phyloP scores from a whole-genome alignment of 2,113 vertebrate genomes.

The Emydura subglobosa region DNA sequence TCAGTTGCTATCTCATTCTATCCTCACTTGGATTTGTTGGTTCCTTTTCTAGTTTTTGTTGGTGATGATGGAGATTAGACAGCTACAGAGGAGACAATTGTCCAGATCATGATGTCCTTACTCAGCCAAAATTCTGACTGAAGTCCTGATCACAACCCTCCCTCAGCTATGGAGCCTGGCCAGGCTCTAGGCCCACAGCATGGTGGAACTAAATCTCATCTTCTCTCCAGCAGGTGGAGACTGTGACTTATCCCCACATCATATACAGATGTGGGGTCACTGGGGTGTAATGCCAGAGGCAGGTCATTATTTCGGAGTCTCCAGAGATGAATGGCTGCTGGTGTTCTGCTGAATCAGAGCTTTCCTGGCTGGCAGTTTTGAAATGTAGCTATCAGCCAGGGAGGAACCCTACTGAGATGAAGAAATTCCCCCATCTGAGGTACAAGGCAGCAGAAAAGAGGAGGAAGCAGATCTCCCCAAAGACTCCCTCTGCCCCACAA shows the following conservation, averaged over 20 bases:
- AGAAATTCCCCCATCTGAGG: neutral
- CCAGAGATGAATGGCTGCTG: neutral
- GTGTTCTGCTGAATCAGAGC: neutral
- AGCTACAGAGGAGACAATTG: neutral
- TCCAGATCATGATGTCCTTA: neutral
- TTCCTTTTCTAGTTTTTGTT: neutral
- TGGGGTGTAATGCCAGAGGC: neutral
- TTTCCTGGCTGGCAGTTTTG: neutral
- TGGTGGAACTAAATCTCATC: neutral
- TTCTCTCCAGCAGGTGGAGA: neutral
- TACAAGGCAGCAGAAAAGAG: neutral
- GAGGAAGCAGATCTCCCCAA: neutral
- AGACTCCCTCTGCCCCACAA: neutral
- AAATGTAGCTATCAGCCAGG: neutral
- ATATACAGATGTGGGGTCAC: neutral
- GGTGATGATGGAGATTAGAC: neutral
- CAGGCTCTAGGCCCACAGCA: neutral
- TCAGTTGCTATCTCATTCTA: neutral
- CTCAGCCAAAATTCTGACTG: neutral
- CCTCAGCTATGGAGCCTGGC: no score
- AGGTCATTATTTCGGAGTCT: neutral
- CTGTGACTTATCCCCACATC: neutral
- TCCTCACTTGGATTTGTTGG: neutral
- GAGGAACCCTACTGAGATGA: neutral
- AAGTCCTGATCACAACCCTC: neutral